Percentiles rank a stretch among this genome's conserved stretches.
These are phyloP conservation scores for Marronus borbonicus DNA, from an alignment of 2,888 invertebrate species.

Conservation along the genomic window DNA sequence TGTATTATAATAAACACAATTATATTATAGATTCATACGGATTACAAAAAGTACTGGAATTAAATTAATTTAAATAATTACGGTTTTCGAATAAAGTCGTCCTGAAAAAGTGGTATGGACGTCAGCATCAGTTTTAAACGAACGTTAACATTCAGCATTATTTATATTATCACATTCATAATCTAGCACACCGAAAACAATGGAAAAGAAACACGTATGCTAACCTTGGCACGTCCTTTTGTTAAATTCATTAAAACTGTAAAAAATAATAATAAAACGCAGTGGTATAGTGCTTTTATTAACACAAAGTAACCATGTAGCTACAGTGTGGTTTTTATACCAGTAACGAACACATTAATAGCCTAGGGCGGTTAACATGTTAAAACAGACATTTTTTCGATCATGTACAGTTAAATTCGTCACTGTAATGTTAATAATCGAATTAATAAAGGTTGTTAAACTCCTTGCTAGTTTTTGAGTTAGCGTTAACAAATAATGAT, in stretches of 20 bases:
- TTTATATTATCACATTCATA: conserved; percentile 29
- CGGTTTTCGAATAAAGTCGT: conserved; percentile 28
- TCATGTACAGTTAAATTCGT: no score
- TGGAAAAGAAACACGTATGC: conserved; percentile 25
- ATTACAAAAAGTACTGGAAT: conserved; percentile 33
- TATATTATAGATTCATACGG: conserved; percentile 29
- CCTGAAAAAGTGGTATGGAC: conserved; percentile 33
- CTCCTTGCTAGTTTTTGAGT: no score
- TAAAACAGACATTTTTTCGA: no score
- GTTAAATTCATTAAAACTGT: conserved; percentile 11
- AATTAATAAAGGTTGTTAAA: no score
- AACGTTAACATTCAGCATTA: conserved; percentile 22
- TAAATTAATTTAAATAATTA: conserved; percentile 49
- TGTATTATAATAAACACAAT: conserved; percentile 46
- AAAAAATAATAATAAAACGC: background rate
- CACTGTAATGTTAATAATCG: no score
- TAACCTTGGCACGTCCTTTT: conserved; percentile 25
- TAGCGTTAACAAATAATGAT: no score
- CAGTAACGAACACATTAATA: no score
- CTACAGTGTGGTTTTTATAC: no score
- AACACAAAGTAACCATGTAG: background rate
- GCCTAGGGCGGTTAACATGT: no score
- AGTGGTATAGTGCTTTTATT: background rate
- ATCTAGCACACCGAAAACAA: conserved; percentile 31
- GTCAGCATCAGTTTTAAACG: conserved; percentile 30